These are phyloP conservation scores for Epinephelus fuscoguttatus DNA, from an alignment of 2,113 vertebrate genomes.

Conservation along the genomic window DNA sequence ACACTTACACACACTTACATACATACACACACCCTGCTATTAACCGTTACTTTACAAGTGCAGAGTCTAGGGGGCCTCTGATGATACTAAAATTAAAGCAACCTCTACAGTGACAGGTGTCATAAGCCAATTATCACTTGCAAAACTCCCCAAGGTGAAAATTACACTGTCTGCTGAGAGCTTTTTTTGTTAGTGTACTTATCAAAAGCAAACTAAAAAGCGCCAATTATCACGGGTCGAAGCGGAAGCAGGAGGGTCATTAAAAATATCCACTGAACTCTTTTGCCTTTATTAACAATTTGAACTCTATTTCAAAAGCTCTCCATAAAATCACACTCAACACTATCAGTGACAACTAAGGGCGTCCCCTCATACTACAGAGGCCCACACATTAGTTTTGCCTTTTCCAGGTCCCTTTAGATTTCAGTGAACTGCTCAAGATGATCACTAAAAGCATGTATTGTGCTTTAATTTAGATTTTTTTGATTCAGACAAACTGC, in stretches of 20 bases:
- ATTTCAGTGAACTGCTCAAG: conserved; percentile 9
- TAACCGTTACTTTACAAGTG: conserved; percentile 47
- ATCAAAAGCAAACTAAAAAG: conserved; percentile 50
- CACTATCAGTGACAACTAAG: conserved; percentile 6
- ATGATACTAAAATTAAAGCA: conserved; percentile 54
- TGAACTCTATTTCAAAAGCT: conserved; percentile 21
- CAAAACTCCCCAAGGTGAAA: conserved; percentile 45
- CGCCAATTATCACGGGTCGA: conserved; percentile 43
- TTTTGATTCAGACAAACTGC: not conserved
- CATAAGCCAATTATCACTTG: conserved; percentile 57
- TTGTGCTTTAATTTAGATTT: not conserved
- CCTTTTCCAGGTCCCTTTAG: not conserved
- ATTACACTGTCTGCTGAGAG: conserved; percentile 50
- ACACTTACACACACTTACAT: not conserved
- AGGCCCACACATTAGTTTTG: not conserved
- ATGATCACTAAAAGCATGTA: not conserved
- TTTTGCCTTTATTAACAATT: conserved; percentile 1
- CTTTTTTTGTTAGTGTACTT: conserved; percentile 54
- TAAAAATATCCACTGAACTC: conserved; percentile 38
- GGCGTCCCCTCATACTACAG: not conserved
- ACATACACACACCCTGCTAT: conserved; percentile 27
- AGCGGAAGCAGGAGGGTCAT: conserved; percentile 25
- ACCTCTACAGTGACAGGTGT: conserved; percentile 56
- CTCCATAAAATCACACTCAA: not conserved
- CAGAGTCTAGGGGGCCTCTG: conserved; percentile 31